Evolutionary conservation across 2,113 vertebrate species (phyloP), one percentile per base, ranked within the genome.

Genomic region (Tachysurus fulvidraco): DNA sequence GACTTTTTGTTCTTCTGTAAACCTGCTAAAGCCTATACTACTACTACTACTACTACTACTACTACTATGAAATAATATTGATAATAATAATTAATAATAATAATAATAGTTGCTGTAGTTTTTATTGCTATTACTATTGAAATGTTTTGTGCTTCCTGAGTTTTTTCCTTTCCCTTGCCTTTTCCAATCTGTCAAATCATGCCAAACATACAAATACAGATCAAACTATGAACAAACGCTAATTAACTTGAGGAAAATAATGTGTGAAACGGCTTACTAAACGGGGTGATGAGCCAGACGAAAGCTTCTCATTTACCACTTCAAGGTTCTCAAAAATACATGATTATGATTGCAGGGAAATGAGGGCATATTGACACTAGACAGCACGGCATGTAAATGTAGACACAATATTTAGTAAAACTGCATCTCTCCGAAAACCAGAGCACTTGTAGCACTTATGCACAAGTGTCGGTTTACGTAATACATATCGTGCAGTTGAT

Each of bases 241-340:
- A 46, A 76, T 76, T 60, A 28, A 62, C 28, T 17, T 19, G 16
- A 79, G 17, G 13, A 30, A 78, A 55, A 55, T 78, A 28, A 30
- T 55, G 67, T 73, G 55, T 85, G 80, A 82, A 85, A 83, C 71
- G 84, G 36, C 25, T 71, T 79, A 85, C 19, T 36, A 28, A 65
- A 65, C 71, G 55, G 59, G 46, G 10, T 30, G 46, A 79, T 41
- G 60, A 85, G 54, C 60, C n/a, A 57, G 14, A 65, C 19, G 60
- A 83, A 88, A 85, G 50, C 79, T 12, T 67, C 84, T 79, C 44
- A 79, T 83, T 83, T 86, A 69, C 54, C 46, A 79, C 74, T 59
- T 83, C 64, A 79, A 83, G 64, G 62, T 62, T 41, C 14, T 62
- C 13, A 13, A 36, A 60, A 86, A 77, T 88, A 69, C 67, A 76